Conservation (phyloP, 2,888 invertebrate genomes). For the Lamellibrachia satsuma region DNA sequence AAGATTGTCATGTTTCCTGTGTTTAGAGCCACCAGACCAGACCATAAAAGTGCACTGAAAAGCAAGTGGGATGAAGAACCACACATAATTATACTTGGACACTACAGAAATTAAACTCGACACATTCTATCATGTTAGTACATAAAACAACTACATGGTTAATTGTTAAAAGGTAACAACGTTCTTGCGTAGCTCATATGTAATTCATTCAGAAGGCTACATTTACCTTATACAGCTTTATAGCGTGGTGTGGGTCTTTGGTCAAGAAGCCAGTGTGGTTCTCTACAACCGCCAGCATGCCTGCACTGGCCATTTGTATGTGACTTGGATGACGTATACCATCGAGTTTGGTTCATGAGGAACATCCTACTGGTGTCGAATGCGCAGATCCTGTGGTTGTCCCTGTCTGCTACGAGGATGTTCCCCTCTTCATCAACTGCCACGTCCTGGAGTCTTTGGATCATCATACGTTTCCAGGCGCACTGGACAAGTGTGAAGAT, state of each 20-base stretch:
- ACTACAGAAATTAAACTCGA: neutral
- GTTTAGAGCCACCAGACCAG: neutral
- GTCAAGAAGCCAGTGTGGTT: constrained; percentile 38
- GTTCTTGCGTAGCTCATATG: neutral
- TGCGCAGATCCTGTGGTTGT: constrained; percentile 40
- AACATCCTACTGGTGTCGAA: constrained; percentile 39
- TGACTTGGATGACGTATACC: constrained; percentile 38
- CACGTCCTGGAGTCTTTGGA: constrained; percentile 36
- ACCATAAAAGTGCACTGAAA: neutral
- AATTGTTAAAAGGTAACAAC: neutral
- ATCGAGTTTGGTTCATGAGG: constrained; percentile 33
- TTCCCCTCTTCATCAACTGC: constrained; percentile 36
- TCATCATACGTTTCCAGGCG: too few relatives aligned
- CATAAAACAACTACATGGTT: neutral
- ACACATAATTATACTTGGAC: neutral
- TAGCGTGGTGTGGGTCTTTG: constrained; percentile 41
- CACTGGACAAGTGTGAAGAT: too few relatives aligned
- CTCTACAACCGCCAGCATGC: constrained; percentile 37
- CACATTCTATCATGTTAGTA: neutral
- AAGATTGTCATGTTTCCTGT: neutral
- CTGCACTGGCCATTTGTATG: constrained; percentile 22
- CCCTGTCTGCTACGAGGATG: constrained; percentile 38
- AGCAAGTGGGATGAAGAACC: neutral
- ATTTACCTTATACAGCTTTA: constrained; percentile 37
- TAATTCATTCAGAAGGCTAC: neutral